Evolutionary conservation across 2,888 invertebrate species (phyloP).

Genomic region (Agelastica alni): DNA sequence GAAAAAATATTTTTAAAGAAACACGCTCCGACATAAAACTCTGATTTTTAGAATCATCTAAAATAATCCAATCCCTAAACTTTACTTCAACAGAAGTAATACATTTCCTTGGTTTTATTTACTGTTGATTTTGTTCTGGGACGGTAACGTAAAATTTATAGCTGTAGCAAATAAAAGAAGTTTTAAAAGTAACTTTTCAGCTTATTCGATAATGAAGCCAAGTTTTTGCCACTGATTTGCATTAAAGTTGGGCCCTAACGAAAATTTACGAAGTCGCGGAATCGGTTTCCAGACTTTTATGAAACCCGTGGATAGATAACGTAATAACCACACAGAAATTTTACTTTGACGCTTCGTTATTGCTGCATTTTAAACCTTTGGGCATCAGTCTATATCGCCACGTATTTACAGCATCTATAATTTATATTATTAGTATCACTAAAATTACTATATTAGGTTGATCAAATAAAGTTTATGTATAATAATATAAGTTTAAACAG

Average conservation of each 20-base stretch:
- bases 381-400: too few species aligned
- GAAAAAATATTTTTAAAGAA: too few species aligned
- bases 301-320: slow-evolving; percentile 5
- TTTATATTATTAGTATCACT: too few species aligned
- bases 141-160: slow-evolving; percentile 15
- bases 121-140: slow-evolving; percentile 3
- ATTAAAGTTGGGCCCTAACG: slow-evolving; percentile 16
- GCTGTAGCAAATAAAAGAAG: slow-evolving; percentile 15
- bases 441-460: too few species aligned
- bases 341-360: too few species aligned
- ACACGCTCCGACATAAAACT: too few species aligned
- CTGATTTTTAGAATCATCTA: too few species aligned
- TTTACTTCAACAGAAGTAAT: neutral
- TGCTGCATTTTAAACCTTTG: too few species aligned
- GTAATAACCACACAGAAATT: slow-evolving; percentile 2
- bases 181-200: slow-evolving; percentile 14
- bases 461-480: too few species aligned
- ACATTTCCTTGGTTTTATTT: slow-evolving; percentile 6
- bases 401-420: too few species aligned
- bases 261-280: slow-evolving; percentile 11
- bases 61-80: neutral
- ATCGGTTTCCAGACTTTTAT: neutral
- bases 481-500: too few species aligned
- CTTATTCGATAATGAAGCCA: slow-evolving; percentile 18
- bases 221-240: slow-evolving; percentile 22